Evolutionary conservation across 2,113 vertebrate genomes (phyloP), one percentile per base, ranked within the genome.

Genomic region (Lethenteron reissneri): DNA sequence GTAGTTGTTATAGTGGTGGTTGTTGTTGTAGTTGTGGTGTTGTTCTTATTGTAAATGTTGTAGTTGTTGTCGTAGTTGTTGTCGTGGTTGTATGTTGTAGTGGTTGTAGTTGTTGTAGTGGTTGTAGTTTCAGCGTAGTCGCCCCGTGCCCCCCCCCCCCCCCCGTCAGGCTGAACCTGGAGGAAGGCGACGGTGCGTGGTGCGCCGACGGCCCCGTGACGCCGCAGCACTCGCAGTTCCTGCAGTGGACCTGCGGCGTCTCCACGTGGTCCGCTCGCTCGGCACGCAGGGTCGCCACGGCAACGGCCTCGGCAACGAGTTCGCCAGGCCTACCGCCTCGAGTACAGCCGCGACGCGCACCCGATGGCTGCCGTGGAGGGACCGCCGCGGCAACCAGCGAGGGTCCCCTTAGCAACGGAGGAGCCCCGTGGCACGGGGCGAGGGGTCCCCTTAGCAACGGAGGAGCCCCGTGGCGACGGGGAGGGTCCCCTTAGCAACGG

Each of bases 241-340:
- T 96, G 72, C 86, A 96, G 82, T 96, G 72, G 86, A 94, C 73
- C 82, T 96, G 57, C 83, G 73, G 21, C 79, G 73, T 9, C 83
- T 96, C 12, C 82, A 90, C 78, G 81, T 92, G 74, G 79, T 96
- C 76, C 91, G 2, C 79, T 95, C 80, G 88, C n/a, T 89, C 73
- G 89, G 88, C 71, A 95, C 87, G 1, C 91, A 96, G 78, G 91
- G 91, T 4, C 87, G 91, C 11, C 88, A 95, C 0, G 89, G 88
- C 0, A 86, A 88, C 0, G 91, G 91, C 8, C 85, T 86, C 1
- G 91, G 91, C n/a, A 83, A 84, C 74, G 91, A 96, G 78, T 96
- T 92, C 74, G 87, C 87, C 56, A 85, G 80, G 80, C 81, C 72
- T 96, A 94, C 76, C 82, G 86, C 0, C 84, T 95, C 12, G 84